phyloP scores from a whole-genome alignment of 2,113 vertebrate species.

The Pteropus alecto region DNA sequence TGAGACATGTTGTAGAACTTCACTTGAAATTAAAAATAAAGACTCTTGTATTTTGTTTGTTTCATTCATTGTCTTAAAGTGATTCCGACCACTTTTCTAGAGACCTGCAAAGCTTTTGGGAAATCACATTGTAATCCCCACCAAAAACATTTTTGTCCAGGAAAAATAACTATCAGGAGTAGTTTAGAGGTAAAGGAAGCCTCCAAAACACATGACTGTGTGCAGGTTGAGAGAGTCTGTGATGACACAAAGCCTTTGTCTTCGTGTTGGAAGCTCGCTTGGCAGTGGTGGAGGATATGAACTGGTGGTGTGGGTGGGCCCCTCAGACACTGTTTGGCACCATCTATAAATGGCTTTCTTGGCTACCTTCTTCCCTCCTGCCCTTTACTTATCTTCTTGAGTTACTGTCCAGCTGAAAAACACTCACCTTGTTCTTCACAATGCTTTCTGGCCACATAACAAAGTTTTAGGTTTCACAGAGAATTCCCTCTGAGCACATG shows the following conservation, averaged over 20 bases:
- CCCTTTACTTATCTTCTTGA: background rate
- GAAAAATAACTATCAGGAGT: background rate
- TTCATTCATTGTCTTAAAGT: background rate
- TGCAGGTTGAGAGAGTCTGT: background rate
- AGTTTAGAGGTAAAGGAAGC: background rate
- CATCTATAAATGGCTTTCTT: accelerated
- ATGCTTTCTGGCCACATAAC: background rate
- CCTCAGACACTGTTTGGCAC: background rate
- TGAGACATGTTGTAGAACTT: background rate
- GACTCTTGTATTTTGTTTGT: background rate
- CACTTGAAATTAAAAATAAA: background rate
- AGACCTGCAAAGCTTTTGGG: background rate
- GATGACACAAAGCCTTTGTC: background rate
- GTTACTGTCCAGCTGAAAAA: background rate
- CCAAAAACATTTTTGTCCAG: background rate
- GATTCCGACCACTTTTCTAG: background rate
- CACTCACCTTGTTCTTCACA: background rate
- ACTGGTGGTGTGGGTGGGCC: accelerated
- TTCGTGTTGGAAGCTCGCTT: accelerated
- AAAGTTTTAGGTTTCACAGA: background rate
- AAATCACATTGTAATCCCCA: background rate
- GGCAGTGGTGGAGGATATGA: background rate
- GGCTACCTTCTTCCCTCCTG: no score
- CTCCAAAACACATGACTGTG: background rate
- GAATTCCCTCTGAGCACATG: background rate